These are phyloP conservation scores for Drosophila neotestacea DNA, from an alignment of 2,888 invertebrate species.

Conservation along the genomic window DNA sequence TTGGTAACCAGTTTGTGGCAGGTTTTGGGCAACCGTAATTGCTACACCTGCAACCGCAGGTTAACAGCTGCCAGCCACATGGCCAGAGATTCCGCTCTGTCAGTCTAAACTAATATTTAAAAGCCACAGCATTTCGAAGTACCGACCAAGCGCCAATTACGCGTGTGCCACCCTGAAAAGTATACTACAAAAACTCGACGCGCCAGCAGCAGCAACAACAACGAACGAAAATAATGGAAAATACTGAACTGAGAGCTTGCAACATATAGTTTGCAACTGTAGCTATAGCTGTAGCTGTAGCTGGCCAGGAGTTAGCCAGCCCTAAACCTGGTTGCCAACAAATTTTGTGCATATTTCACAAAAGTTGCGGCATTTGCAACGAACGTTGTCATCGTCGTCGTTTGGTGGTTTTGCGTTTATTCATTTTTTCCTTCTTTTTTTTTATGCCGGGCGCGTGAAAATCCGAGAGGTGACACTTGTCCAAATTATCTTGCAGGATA, in stretches of 20 bases:
- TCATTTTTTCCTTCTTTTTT: conserved; percentile 8
- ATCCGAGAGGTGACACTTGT: conserved; percentile 80
- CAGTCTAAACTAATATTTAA: conserved; percentile 61
- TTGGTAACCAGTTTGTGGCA: conserved; percentile 26
- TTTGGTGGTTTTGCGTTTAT: conserved; percentile 12
- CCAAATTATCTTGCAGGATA: conserved; percentile 80
- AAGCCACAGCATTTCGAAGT: conserved; percentile 40
- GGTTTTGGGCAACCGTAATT: conserved; percentile 41
- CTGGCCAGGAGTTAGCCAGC: conserved; percentile 24
- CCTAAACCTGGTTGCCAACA: conserved; percentile 39
- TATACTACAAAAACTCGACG: conserved; percentile 39
- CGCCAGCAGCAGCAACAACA: conserved; percentile 16
- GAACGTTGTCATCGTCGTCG: conserved; percentile 51
- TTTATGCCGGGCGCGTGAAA: conserved; percentile 66
- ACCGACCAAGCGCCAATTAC: conserved; percentile 68
- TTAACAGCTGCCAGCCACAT: conserved; percentile 43
- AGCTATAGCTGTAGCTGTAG: conserved; percentile 17
- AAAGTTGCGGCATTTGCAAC: conserved; percentile 62
- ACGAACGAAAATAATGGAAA: conserved; percentile 11
- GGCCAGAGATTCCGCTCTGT: conserved; percentile 18
- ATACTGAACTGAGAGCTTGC: conserved; percentile 9
- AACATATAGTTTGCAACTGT: conserved; percentile 21
- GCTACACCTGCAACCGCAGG: conserved; percentile 47
- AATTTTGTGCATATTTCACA: conserved; percentile 67
- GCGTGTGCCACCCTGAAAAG: conserved; percentile 45